Evolutionary conservation across 2,113 vertebrate species (phyloP).

Genomic region (Cepphus grylle): DNA sequence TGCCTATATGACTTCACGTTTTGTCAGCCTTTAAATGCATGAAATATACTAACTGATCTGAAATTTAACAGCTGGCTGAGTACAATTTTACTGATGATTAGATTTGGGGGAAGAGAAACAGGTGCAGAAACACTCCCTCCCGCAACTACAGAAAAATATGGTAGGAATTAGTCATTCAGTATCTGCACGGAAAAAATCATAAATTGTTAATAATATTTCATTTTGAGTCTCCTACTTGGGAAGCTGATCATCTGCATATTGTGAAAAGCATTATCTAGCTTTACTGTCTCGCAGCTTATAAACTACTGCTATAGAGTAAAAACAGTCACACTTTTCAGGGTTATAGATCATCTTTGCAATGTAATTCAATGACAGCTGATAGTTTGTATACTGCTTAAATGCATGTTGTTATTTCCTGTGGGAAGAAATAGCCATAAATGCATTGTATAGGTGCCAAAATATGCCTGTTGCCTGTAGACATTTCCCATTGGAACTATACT

Average conservation of each 20-base stretch:
- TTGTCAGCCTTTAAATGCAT: not conserved
- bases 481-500: not conserved
- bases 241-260: not conserved
- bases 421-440: not conserved
- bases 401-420: not conserved
- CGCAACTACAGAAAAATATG: conserved; percentile 29
- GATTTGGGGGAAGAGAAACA: conserved; percentile 22
- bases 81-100: conserved; percentile 15
- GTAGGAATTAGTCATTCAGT: conserved; percentile 23
- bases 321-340: not conserved
- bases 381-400: not conserved
- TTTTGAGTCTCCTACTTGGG: not conserved
- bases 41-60: not conserved
- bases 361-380: not conserved
- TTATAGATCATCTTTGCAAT: not conserved
- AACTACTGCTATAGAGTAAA: not conserved
- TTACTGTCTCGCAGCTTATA: not conserved
- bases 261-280: not conserved
- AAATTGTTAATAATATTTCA: conserved; percentile 30
- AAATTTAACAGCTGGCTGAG: conserved; percentile 23
- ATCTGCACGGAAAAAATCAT: conserved; percentile 20
- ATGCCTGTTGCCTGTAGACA: not conserved
- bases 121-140: conserved; percentile 15
- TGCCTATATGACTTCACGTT: not conserved
- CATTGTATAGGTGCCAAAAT: not conserved